Conservation (phyloP, 2,888 invertebrate species). For the Chrysomela aeneicollis region DNA sequence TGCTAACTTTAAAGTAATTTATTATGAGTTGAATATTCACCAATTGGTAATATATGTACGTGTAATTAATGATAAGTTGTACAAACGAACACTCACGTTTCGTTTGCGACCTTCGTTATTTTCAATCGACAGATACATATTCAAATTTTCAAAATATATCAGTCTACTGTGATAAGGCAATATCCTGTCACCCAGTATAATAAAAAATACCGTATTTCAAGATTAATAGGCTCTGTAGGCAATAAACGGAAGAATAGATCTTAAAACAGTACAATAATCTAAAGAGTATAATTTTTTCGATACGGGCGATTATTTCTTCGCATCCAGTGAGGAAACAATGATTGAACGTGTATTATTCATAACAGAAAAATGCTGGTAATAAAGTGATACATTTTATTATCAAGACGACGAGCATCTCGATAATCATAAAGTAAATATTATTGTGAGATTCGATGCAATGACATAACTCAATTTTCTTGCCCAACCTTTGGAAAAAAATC, state of each 20-base stretch:
- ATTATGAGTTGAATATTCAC: not conserved
- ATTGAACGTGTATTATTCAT: too few relatives aligned
- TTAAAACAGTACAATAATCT: not conserved
- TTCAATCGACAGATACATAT: not conserved
- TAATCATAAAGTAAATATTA: too few relatives aligned
- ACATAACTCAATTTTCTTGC: not conserved
- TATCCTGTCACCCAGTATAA: too few relatives aligned
- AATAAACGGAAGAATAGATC: not conserved
- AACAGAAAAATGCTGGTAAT: too few relatives aligned
- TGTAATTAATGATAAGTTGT: too few relatives aligned
- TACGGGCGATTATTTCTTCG: not conserved
- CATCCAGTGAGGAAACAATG: not conserved
- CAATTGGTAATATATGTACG: too few relatives aligned
- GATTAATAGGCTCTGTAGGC: not conserved
- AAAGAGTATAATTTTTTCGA: not conserved
- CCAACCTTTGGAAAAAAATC: not conserved
- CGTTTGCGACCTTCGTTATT: not conserved
- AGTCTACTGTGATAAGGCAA: too few relatives aligned
- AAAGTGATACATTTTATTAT: too few relatives aligned
- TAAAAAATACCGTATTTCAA: not conserved
- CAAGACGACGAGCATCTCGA: too few relatives aligned
- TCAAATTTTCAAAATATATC: too few relatives aligned
- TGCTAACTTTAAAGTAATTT: not conserved
- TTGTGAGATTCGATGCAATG: too few relatives aligned
- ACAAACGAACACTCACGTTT: not conserved